Evolutionary conservation across 1,140 invertebrate species (phyloP).

Genomic region (Hyposmocoma kahamanoa): DNA sequence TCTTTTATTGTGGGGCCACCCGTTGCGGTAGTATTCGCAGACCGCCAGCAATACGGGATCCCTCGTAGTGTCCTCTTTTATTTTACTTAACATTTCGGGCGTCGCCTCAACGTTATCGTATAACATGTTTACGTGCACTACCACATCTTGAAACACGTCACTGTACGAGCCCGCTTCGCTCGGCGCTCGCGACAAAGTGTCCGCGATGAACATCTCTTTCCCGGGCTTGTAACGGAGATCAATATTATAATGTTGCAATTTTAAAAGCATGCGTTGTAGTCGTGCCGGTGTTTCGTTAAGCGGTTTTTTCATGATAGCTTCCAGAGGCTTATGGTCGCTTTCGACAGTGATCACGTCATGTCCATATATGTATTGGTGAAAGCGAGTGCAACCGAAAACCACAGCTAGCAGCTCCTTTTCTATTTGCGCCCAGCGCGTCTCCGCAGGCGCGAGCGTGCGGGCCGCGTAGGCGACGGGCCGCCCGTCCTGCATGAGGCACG

Average conservation of each 20-base stretch:
- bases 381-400: conserved; percentile 28
- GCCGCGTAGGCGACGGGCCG: conserved; percentile 30
- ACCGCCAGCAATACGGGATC: background rate
- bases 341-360: conserved; percentile 29
- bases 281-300: conserved; percentile 38
- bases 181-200: background rate
- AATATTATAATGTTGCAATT: background rate
- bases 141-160: background rate
- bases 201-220: background rate
- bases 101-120: background rate
- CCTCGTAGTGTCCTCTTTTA: background rate
- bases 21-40: background rate
- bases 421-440: conserved; percentile 35
- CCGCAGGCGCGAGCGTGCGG: conserved; percentile 29
- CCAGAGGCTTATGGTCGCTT: conserved; percentile 65
- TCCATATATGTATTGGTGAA: conserved; percentile 19
- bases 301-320: conserved; percentile 48
- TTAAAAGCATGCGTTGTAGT: conserved; percentile 22
- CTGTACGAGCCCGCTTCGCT: background rate
- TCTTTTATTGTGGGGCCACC: conserved; percentile 5
- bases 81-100: background rate
- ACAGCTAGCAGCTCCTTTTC: conserved; percentile 45
- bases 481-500: conserved; percentile 24
- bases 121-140: background rate
- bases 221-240: background rate